These are phyloP conservation scores for Cinclus cinclus DNA, from an alignment of 2,113 vertebrate species.

Conservation along the genomic window DNA sequence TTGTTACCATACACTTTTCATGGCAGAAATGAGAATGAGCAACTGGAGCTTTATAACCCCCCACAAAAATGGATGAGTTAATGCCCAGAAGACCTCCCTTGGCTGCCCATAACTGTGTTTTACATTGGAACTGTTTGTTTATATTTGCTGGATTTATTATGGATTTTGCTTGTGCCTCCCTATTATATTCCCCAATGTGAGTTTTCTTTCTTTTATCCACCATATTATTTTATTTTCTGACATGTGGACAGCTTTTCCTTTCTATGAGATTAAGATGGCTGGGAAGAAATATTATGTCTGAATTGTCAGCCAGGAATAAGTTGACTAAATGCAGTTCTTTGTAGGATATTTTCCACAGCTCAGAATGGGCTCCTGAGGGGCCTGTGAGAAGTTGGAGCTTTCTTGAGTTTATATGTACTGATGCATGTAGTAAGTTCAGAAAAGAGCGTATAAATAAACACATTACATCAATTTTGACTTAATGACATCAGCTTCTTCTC, in stretches of 20 bases:
- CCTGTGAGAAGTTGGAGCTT: background rate
- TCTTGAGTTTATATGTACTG: background rate
- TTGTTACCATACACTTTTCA: accelerated
- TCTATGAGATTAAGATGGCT: background rate
- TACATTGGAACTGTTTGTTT: background rate
- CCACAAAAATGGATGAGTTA: background rate
- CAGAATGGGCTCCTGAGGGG: background rate
- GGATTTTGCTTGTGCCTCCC: background rate
- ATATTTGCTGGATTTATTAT: background rate
- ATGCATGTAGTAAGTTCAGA: background rate
- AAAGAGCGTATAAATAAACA: background rate
- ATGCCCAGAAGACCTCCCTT: background rate
- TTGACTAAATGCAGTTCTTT: background rate
- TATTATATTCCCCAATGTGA: background rate
- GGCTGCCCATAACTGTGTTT: background rate
- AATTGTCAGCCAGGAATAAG: background rate
- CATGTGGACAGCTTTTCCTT: background rate
- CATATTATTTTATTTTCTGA: background rate
- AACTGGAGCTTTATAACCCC: background rate
- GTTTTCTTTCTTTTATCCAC: background rate
- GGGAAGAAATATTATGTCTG: background rate
- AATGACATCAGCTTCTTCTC: background rate
- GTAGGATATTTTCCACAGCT: background rate
- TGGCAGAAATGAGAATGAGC: background rate
- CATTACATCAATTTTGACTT: background rate